These are phyloP conservation scores for Astropecten irregularis DNA, from an alignment of 53 echinoderm and acorn worm genomes.

Conservation along the genomic window DNA sequence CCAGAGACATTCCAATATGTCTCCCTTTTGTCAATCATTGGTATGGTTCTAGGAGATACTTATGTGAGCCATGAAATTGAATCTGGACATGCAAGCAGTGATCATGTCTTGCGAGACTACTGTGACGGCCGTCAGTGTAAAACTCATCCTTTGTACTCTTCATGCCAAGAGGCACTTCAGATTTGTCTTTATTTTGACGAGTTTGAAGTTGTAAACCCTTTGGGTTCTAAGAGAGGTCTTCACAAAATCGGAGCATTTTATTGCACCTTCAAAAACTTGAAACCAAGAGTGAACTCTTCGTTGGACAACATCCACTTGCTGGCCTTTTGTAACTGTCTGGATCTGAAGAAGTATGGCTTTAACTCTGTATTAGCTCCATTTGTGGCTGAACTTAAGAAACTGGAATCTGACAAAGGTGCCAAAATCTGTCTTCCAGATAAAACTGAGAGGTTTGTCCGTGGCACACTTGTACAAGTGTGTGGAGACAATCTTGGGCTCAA, in stretches of 20 bases:
- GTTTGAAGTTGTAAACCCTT: constrained; percentile 27
- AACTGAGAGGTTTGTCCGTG: not conserved
- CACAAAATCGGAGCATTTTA: constrained; percentile 29
- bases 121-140: constrained; percentile 17
- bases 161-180: not conserved
- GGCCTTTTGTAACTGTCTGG: constrained; percentile 35
- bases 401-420: constrained; percentile 12
- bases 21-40: constrained; percentile 12
- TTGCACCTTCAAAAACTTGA: not conserved
- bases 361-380: constrained; percentile 37
- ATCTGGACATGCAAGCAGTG: constrained; percentile 5
- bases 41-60: constrained; percentile 14
- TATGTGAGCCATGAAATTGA: constrained; percentile 19
- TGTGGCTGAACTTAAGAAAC: constrained; percentile 9
- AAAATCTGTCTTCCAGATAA: not conserved
- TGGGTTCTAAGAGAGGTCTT: constrained; percentile 14
- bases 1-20: constrained; percentile 23
- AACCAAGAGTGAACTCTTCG: constrained; percentile 28
- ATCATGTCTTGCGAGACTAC: constrained; percentile 1
- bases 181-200: constrained; percentile 27
- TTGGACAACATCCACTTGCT: constrained; percentile 37
- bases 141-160: constrained; percentile 12
- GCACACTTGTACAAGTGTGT: constrained; percentile 5
- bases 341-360: constrained; percentile 40
- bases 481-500: constrained; percentile 42